Evolutionary conservation across 92 coral and sea anemone genomes (phyloP).

Genomic region (Bergia sp.): DNA sequence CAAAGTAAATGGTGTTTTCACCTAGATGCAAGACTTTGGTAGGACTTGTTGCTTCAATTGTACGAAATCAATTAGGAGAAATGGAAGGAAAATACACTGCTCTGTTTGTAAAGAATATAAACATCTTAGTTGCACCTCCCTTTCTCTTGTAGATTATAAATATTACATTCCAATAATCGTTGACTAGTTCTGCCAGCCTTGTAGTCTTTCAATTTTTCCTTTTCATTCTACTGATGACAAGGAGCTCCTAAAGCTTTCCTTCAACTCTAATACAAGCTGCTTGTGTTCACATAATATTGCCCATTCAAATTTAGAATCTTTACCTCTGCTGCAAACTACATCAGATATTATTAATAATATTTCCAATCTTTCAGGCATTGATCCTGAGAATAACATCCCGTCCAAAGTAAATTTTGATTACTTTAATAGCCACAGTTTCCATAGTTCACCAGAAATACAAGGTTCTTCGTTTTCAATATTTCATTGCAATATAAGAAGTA

Average conservation of each 20-base stretch:
- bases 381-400: constrained; percentile 27
- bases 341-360: background rate
- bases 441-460: constrained; percentile 24
- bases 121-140: constrained; percentile 19
- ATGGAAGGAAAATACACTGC: constrained; percentile 23
- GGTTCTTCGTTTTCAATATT: constrained; percentile 34
- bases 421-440: constrained; percentile 21
- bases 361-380: constrained; percentile 29
- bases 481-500: constrained; percentile 55
- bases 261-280: constrained; percentile 33
- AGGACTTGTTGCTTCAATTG: background rate
- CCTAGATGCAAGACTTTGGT: constrained; percentile 20
- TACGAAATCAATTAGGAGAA: background rate
- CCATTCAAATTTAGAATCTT: background rate
- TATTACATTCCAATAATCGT: constrained; percentile 3
- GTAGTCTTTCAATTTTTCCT: constrained; percentile 29
- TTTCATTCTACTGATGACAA: constrained; percentile 28
- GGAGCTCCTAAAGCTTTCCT: constrained; percentile 32
- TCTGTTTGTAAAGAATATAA: constrained; percentile 9
- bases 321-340: constrained; percentile 23
- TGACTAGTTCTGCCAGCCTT: background rate
- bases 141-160: constrained; percentile 18
- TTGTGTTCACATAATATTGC: constrained; percentile 40
- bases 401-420: constrained; percentile 31
- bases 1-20: background rate